phyloP scores from a whole-genome alignment of 2,113 vertebrate genomes.

The Aphyosemion australe region DNA sequence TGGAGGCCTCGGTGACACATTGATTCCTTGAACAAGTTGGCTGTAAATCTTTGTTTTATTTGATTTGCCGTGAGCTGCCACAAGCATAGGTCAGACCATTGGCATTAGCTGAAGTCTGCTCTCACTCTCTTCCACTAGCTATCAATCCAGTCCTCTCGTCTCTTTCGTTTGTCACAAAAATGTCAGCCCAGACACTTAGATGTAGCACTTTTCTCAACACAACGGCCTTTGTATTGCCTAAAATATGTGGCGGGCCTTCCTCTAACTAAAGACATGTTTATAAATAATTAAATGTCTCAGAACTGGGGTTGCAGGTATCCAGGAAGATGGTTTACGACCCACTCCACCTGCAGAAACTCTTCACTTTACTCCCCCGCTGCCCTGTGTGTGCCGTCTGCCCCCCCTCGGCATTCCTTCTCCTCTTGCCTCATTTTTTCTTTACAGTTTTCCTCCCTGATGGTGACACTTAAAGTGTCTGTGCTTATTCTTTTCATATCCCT shows the following conservation, averaged over 20 bases:
- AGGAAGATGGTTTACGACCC: slow-evolving; percentile 64
- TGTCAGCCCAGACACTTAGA: not conserved
- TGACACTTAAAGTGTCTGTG: slow-evolving; percentile 35
- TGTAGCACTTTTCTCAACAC: too few relatives aligned
- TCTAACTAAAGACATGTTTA: slow-evolving; percentile 1
- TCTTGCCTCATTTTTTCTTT: slow-evolving; percentile 10
- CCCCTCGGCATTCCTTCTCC: not conserved
- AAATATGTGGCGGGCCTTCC: slow-evolving; percentile 6
- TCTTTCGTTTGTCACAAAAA: slow-evolving; percentile 1
- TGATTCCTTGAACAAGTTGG: not conserved
- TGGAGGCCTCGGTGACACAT: not conserved
- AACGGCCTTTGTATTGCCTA: slow-evolving; percentile 15
- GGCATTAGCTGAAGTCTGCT: slow-evolving; percentile 6
- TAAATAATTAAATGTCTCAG: slow-evolving; percentile 74
- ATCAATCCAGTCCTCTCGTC: not conserved
- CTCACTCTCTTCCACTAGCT: slow-evolving; percentile 6
- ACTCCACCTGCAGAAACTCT: slow-evolving; percentile 34
- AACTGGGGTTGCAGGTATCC: slow-evolving; percentile 33
- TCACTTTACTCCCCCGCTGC: slow-evolving; percentile 21
- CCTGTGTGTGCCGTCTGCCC: not conserved
- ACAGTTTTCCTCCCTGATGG: slow-evolving; percentile 30
- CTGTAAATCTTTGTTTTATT: slow-evolving; percentile 1
- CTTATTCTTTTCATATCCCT: slow-evolving; percentile 23
- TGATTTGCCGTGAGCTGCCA: slow-evolving; percentile 23
- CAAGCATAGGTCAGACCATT: slow-evolving; percentile 25